Evolutionary conservation across 2,797 vertebrate genomes (phyloP).

Genomic region (Rhynchonycteris naso): DNA sequence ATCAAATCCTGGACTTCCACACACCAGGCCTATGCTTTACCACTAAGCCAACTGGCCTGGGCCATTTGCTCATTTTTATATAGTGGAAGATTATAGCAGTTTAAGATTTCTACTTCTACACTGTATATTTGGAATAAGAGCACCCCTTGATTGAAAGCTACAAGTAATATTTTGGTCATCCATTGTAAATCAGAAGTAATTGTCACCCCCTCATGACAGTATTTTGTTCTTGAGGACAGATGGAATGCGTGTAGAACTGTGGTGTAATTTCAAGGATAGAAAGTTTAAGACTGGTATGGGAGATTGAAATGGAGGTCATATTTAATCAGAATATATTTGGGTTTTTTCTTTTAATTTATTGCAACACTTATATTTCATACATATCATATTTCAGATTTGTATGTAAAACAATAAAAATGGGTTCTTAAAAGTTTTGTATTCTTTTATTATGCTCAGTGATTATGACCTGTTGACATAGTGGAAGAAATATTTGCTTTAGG

Average conservation of each 20-base stretch:
- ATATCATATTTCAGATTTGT: not conserved
- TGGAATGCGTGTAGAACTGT: not conserved
- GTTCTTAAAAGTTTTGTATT: not conserved
- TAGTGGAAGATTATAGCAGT: not conserved
- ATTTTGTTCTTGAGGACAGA: not conserved
- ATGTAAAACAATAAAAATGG: not conserved
- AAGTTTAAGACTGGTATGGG: not conserved
- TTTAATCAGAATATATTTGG: not conserved
- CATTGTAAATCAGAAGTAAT: not conserved
- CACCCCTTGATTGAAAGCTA: not conserved
- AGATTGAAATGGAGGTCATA: not conserved
- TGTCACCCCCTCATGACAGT: not conserved
- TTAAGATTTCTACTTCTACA: not conserved
- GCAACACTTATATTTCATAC: not conserved
- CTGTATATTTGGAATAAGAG: not conserved
- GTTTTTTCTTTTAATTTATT: not conserved
- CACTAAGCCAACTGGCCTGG: not conserved
- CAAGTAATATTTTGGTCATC: not conserved
- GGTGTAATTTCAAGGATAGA: not conserved
- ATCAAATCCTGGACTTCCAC: no score
- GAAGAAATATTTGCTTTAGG: not conserved
- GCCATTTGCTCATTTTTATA: not conserved
- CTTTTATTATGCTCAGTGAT: not conserved
- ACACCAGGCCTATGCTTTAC: no score
- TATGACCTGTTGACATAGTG: fast-evolving